These are phyloP conservation scores for Gadopsis bispinosus DNA, from an alignment of 2,797 vertebrate species.

Conservation along the genomic window DNA sequence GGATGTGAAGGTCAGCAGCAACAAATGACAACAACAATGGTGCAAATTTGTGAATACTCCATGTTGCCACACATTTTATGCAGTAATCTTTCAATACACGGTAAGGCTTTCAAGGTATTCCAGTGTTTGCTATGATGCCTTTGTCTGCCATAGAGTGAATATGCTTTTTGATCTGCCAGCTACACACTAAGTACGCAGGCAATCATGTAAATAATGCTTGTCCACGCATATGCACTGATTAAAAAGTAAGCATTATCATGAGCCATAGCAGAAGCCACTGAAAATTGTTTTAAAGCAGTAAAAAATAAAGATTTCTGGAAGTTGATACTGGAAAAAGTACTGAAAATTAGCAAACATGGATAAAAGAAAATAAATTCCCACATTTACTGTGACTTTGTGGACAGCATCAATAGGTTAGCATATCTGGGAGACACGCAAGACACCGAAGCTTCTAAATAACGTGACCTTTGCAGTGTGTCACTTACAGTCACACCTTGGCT, in stretches of 20 bases:
- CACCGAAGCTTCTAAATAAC: background rate
- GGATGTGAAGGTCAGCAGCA: background rate
- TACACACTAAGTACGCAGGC: background rate
- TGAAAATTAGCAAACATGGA: background rate
- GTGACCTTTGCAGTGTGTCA: slow-evolving; percentile 3
- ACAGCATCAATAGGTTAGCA: background rate
- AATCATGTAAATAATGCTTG: background rate
- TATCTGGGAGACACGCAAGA: background rate
- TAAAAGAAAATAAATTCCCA: background rate
- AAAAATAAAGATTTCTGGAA: background rate
- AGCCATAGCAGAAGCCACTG: background rate
- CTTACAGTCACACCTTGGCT: background rate
- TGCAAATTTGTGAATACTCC: background rate
- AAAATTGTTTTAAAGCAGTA: background rate
- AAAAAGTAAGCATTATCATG: background rate
- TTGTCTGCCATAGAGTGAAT: background rate
- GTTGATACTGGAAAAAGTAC: background rate
- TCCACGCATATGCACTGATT: background rate
- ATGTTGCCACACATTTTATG: background rate
- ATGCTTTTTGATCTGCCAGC: background rate
- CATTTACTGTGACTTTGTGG: background rate
- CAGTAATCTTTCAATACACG: background rate
- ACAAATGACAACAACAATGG: background rate
- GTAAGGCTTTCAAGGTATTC: background rate
- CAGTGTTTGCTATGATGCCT: background rate